Conservation (phyloP, 2,888 invertebrate genomes). For the Drosophila mulleri region DNA sequence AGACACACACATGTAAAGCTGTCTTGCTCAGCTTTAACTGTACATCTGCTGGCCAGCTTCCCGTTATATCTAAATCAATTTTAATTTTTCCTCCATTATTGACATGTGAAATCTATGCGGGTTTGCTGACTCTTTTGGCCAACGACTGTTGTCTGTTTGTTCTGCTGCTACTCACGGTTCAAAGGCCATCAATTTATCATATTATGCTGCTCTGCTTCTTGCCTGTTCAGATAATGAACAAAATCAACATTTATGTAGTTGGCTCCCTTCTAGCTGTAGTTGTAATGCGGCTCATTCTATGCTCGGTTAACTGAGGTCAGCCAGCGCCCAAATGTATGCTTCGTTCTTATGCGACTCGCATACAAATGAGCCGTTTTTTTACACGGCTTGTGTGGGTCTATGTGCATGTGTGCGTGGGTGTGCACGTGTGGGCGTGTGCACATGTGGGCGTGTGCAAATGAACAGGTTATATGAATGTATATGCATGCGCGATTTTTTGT, state of each 20-base stretch:
- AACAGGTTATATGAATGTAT: no score
- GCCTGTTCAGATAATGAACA: conserved; percentile 58
- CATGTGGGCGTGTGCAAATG: neutral
- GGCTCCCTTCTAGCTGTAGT: neutral
- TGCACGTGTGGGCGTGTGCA: neutral
- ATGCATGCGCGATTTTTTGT: neutral
- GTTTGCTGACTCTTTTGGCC: conserved; percentile 26
- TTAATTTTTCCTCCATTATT: conserved; percentile 43
- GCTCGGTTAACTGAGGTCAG: conserved; percentile 18
- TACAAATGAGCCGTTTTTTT: conserved; percentile 52
- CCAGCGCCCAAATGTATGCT: conserved; percentile 18
- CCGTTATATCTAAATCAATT: conserved; percentile 20
- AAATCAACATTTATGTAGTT: conserved; percentile 61
- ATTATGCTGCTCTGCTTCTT: conserved; percentile 29
- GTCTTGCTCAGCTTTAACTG: neutral
- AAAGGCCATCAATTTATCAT: conserved; percentile 64
- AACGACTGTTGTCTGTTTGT: conserved; percentile 17
- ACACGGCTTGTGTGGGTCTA: neutral
- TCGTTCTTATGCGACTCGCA: conserved; percentile 44
- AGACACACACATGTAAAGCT: neutral
- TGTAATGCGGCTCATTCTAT: conserved; percentile 6
- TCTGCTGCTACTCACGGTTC: conserved; percentile 39
- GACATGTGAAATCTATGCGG: conserved; percentile 39
- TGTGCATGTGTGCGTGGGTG: neutral
- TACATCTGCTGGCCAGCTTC: conserved; percentile 9